A percentile compares a stretch with the other conserved stretches of the same genome.
phyloP scores from a whole-genome alignment of 2,888 invertebrate genomes.

The Lithophane ornitopus region DNA sequence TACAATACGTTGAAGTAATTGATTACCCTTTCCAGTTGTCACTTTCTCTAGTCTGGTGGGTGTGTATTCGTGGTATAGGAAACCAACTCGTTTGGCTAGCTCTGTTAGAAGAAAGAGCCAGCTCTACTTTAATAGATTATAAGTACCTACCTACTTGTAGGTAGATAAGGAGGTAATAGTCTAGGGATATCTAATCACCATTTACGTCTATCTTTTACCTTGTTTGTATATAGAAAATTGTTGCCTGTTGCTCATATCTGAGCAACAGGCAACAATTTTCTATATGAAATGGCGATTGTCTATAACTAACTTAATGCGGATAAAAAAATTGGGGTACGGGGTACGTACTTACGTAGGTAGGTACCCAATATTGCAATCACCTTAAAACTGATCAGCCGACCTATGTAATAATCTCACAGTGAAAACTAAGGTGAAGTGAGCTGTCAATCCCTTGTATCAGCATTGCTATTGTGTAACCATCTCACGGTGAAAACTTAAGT shows the following conservation, averaged over 20 bases:
- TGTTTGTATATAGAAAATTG: slow-evolving; percentile 19
- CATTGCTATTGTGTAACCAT: no score
- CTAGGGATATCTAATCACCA: slow-evolving; percentile 21
- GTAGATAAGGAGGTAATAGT: slow-evolving; percentile 7
- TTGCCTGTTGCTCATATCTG: not conserved
- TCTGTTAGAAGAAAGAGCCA: slow-evolving; percentile 39
- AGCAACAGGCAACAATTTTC: no score
- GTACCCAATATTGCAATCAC: not conserved
- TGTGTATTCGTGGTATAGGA: slow-evolving; percentile 15
- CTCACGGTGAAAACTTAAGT: no score
- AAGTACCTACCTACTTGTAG: not conserved
- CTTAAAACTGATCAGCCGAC: no score
- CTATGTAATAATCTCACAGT: no score
- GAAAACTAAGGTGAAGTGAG: no score
- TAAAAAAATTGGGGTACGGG: no score
- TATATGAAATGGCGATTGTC: not conserved
- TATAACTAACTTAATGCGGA: not conserved
- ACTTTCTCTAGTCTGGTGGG: slow-evolving; percentile 39
- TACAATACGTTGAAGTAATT: slow-evolving; percentile 18
- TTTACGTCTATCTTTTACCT: slow-evolving; percentile 5
- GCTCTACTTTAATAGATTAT: slow-evolving; percentile 20
- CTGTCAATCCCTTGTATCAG: no score
- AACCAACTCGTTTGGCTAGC: slow-evolving; percentile 45
- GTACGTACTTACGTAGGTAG: not conserved
- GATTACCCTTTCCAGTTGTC: slow-evolving; percentile 21